phyloP scores from a whole-genome alignment of 2,888 invertebrate species.

The Drosophila parthenogenetica region DNA sequence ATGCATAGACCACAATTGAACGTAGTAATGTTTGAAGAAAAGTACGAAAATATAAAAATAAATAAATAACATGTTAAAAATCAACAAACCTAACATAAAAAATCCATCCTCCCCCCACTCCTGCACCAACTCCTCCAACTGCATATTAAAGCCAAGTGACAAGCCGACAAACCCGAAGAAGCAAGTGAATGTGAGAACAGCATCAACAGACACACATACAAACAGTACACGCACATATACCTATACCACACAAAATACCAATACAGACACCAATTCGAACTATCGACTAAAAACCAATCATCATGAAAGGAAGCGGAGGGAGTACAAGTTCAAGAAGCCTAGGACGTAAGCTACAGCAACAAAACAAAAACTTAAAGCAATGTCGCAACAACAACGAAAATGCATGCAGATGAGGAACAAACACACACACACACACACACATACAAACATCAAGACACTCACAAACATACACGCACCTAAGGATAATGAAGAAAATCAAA shows the following conservation, averaged over 20 bases:
- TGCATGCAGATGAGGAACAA: background rate
- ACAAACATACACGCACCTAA: background rate
- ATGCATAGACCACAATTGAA: constrained; percentile 3
- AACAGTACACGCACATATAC: background rate
- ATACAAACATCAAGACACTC: background rate
- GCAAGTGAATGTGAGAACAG: background rate
- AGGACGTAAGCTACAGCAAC: background rate
- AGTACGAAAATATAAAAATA: background rate
- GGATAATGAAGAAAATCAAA: background rate
- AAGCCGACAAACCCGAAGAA: background rate
- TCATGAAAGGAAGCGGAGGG: background rate
- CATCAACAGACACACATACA: background rate
- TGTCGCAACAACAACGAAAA: background rate
- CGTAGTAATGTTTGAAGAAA: constrained; percentile 2
- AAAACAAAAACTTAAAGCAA: background rate
- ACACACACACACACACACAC: background rate
- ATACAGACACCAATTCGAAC: constrained; percentile 6
- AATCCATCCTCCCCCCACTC: background rate
- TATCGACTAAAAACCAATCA: background rate
- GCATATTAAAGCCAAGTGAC: background rate
- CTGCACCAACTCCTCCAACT: background rate
- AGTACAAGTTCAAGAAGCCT: background rate
- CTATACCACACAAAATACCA: background rate
- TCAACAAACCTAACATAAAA: background rate
- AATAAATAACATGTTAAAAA: background rate